Base-by-base conservation (phyloP, 1,140 invertebrate genomes). In the Notospermus geniculatus region DNA sequence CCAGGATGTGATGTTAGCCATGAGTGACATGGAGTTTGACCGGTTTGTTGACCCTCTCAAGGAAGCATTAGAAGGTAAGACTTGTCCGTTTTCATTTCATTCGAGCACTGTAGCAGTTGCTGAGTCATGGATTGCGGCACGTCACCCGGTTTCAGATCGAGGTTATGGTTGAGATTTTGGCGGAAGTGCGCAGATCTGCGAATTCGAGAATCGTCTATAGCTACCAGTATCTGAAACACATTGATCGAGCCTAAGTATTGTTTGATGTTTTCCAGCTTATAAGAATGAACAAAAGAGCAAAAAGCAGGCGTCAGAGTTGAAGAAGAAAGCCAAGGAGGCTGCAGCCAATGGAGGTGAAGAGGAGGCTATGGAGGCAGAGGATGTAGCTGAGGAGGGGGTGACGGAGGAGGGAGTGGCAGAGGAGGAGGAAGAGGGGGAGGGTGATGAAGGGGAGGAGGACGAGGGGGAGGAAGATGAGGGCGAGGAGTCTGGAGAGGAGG, bases 11-110 rank as follows among this genome's bases (percentile, higher is more conserved):
- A 82, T 96, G 30, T 86, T 88, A 66, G 93, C 93, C 0, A 87
- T 97, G 78, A 84, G 87, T 52, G 92, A 96, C 64, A 89, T 95
- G 77, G 93, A 97, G 72, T 96, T 97, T 82, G 90, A 92, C 52
- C 87, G 89, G 67, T 96, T 97, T 80, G 82, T 92, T 0, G 88
- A 90, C 41, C 89, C 91, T 0, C 75, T 97, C 2, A 84, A 88
- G 39, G 86, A 91, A 68, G 86, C 89, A 30, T 80, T 95, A 30
- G 90, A 93, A 81, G 86, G 89, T 87, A 80, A 63, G 52, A 59
- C 30, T 54, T 13, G n/a, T 15, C 36, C 7, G 17, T 46, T 30
- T 41, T 5, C 22, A n/a, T 53, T 15, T 17, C 1, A 13, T 41
- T 59, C 39, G 2, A 28, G 1, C 9, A 5, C 11, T 27, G 5